A percentile compares a stretch with the other conserved stretches of the same genome.
These are phyloP conservation scores for Ochlodes sylvanus DNA, from an alignment of 2,888 invertebrate genomes.

Conservation along the genomic window DNA sequence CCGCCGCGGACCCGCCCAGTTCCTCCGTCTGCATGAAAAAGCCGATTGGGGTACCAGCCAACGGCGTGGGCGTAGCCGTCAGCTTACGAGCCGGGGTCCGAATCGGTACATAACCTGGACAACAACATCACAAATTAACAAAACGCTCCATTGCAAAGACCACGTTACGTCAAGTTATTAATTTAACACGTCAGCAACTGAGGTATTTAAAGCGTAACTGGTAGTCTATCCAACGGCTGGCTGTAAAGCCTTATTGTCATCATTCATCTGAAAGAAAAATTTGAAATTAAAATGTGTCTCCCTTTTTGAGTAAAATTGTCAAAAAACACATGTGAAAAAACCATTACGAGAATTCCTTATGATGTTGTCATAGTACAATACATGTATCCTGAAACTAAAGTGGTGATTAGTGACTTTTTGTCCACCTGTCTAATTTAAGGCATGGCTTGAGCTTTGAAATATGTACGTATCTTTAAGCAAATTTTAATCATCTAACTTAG, in stretches of 20 bases:
- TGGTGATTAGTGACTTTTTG: conserved; percentile 70
- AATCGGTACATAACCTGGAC: conserved; percentile 94
- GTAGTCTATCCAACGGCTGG: conserved; percentile 73
- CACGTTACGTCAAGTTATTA: conserved; percentile 7
- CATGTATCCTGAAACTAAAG: conserved; percentile 83
- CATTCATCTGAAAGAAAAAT: conserved; percentile 83
- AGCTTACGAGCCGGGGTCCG: conserved; percentile 99
- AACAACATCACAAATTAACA: conserved; percentile 62
- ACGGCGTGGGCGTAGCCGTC: conserved; percentile 99
- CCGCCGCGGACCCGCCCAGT: conserved; percentile 91
- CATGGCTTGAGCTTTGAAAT: conserved; percentile 35
- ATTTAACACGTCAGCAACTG: conserved; percentile 54
- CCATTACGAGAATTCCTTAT: conserved; percentile 57
- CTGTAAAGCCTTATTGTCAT: conserved; percentile 75
- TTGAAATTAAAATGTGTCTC: conserved; percentile 66
- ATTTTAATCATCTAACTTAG: conserved; percentile 23
- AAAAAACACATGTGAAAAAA: conserved; percentile 67
- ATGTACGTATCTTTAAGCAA: conserved; percentile 38
- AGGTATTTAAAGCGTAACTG: conserved; percentile 58
- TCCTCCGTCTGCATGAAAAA: conserved; percentile 98
- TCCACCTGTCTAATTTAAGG: conserved; percentile 58
- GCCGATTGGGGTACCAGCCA: conserved; percentile 95
- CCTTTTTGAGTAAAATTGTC: conserved; percentile 57
- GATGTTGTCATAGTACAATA: conserved; percentile 67
- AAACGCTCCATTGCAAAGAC: conserved; percentile 6